These are phyloP conservation scores for Rattus norvegicus DNA, from an alignment of 2,113 vertebrate species.

Conservation along the genomic window GRCr8 NC_086035.1:4413001-4413500, in stretches of 20 bases:
- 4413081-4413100: background rate
- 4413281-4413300: background rate
- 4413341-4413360: background rate
- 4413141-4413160: background rate
- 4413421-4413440: too few relatives aligned
- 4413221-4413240: background rate
- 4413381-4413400: background rate
- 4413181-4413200: background rate
- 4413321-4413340: background rate
- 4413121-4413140: background rate
- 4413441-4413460: background rate
- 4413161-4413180: background rate
- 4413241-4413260: background rate
- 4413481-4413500: background rate
- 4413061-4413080: background rate
- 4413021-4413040: background rate
- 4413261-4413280: background rate
- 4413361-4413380: background rate
- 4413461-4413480: background rate
- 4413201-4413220: background rate
- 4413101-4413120: background rate
- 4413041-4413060: background rate
- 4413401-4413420: too few relatives aligned
- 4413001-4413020: background rate
- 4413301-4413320: background rate